Evolutionary conservation across 2,888 invertebrate genomes (phyloP).

Genomic region (Fabriciana adippe): DNA sequence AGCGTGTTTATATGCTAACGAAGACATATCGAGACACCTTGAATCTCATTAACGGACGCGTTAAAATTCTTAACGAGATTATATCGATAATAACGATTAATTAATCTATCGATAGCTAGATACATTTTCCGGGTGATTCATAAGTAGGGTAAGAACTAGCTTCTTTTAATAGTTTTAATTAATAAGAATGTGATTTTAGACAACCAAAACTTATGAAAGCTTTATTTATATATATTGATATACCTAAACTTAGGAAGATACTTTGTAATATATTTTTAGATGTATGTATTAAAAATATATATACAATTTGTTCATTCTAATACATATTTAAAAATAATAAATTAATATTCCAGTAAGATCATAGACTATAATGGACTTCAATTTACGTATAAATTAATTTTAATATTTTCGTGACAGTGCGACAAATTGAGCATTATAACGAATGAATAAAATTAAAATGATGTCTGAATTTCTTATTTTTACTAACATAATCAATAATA

Average conservation of each 20-base stretch:
- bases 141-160: slow-evolving; percentile 1
- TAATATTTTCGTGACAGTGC: slow-evolving; percentile 2
- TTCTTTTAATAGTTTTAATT: not conserved
- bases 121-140: slow-evolving; percentile 26
- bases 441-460: not conserved
- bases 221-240: too few species aligned
- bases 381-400: not conserved
- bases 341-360: not conserved
- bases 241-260: too few species aligned
- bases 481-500: not conserved
- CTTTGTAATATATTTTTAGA: too few species aligned
- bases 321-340: too few species aligned
- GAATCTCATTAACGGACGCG: slow-evolving; percentile 64
- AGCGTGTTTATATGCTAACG: slow-evolving; percentile 58
- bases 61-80: slow-evolving; percentile 75
- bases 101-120: slow-evolving; percentile 61
- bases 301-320: too few species aligned
- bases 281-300: too few species aligned
- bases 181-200: not conserved
- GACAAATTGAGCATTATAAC: slow-evolving; percentile 5
- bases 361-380: slow-evolving; percentile 7
- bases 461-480: not conserved
- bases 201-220: not conserved
- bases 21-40: slow-evolving; percentile 68
- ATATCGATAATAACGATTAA: slow-evolving; percentile 68